Conservation (phyloP, 2,797 vertebrate genomes). For the Hydrocynus forskahlii region DNA sequence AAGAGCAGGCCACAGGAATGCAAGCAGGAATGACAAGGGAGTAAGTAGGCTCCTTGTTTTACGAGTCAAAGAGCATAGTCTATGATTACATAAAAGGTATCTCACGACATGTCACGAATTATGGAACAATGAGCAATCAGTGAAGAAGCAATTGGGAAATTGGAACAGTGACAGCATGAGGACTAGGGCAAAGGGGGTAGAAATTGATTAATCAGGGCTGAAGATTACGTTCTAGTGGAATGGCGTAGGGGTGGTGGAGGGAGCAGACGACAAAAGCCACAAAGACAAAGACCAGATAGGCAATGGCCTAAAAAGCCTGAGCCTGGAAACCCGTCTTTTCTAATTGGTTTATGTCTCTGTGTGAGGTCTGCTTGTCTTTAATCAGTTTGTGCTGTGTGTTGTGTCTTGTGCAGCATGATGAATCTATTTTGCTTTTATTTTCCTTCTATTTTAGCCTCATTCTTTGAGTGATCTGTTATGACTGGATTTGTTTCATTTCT, state of each 20-base stretch:
- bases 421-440: neutral
- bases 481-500: neutral
- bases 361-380: neutral
- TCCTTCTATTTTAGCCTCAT: neutral
- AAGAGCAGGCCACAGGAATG: slow-evolving; percentile 25
- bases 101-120: slow-evolving; percentile 43
- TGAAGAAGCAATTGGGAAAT: slow-evolving; percentile 37
- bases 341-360: neutral
- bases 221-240: slow-evolving; percentile 45
- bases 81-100: slow-evolving; percentile 21
- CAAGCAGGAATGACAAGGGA: slow-evolving; percentile 7
- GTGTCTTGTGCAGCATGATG: neutral
- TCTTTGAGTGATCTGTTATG: neutral
- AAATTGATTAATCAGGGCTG: slow-evolving; percentile 62
- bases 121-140: slow-evolving; percentile 56
- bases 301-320: neutral
- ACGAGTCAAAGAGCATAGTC: slow-evolving; percentile 38
- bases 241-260: slow-evolving; percentile 43
- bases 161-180: slow-evolving; percentile 59
- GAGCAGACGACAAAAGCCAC: neutral
- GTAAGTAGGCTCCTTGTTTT: neutral
- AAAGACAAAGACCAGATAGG: neutral
- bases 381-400: neutral
- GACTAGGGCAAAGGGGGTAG: slow-evolving; percentile 3
- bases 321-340: neutral